Evolutionary conservation across 37 sponge, comb jelly and placozoan genomes (phyloP).

Genomic region (Hormiphora californensis): DNA sequence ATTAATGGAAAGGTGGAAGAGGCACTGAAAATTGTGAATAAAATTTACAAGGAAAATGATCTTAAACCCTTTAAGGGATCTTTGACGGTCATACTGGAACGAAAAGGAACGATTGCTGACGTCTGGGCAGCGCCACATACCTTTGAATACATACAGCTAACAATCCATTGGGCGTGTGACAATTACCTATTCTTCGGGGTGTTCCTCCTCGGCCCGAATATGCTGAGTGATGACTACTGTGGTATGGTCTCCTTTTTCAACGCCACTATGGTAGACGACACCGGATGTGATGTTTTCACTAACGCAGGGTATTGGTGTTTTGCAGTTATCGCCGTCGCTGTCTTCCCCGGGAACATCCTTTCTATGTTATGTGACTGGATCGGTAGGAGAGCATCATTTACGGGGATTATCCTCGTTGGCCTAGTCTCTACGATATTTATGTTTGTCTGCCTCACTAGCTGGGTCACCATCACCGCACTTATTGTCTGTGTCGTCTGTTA

Average conservation of each 20-base stretch:
- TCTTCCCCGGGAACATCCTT: background rate
- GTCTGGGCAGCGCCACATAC: slow-evolving; percentile 20
- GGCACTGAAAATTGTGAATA: slow-evolving; percentile 8
- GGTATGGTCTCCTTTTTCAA: background rate
- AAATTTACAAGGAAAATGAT: background rate
- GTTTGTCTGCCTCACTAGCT: background rate
- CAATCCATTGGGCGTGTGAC: slow-evolving; percentile 18
- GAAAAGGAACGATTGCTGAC: background rate
- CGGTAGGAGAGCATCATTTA: slow-evolving; percentile 4
- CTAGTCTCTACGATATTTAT: background rate
- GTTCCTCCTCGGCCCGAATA: background rate
- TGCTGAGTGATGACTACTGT: slow-evolving; percentile 22
- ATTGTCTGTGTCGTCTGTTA: background rate
- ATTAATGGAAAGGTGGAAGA: background rate
- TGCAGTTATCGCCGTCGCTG: background rate
- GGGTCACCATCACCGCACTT: background rate
- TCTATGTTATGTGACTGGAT: background rate
- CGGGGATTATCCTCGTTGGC: background rate
- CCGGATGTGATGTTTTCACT: slow-evolving; percentile 1
- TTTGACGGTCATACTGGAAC: background rate
- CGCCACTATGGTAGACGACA: background rate
- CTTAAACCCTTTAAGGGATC: background rate
- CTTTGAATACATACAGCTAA: slow-evolving; percentile 2
- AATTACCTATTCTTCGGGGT: slow-evolving; percentile 31
- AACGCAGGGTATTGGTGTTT: background rate